A percentile compares a stretch with the other conserved stretches of the same genome.
Evolutionary conservation across 2,113 vertebrate species (phyloP).

Genomic region (Malurus melanocephalus): DNA sequence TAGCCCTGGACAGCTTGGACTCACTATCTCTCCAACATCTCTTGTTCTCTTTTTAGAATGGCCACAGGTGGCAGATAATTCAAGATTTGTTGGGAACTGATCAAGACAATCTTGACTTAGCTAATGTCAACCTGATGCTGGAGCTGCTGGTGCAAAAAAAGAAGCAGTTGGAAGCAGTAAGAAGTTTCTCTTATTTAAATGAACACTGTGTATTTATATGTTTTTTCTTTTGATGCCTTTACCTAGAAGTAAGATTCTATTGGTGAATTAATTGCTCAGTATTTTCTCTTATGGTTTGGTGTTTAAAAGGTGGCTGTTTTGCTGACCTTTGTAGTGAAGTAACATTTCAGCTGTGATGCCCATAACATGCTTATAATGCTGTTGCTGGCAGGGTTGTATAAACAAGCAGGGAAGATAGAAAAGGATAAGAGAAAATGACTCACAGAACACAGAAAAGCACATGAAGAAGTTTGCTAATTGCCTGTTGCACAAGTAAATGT

Average conservation of each 20-base stretch:
- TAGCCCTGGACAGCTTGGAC: background rate
- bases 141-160: constrained; percentile 96
- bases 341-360: background rate
- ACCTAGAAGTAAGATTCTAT: background rate
- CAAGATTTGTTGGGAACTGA: constrained; percentile 92
- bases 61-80: constrained; percentile 94
- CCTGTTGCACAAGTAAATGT: background rate
- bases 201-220: background rate
- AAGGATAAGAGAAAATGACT: background rate
- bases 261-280: background rate
- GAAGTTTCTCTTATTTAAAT: constrained; percentile 32
- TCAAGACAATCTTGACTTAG: constrained; percentile 95
- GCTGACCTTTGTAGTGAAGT: background rate
- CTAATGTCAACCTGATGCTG: constrained; percentile 96
- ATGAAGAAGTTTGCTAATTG: background rate
- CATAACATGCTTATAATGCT: background rate
- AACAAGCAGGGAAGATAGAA: background rate
- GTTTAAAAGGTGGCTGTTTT: background rate
- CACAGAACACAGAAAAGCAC: background rate
- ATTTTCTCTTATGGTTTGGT: background rate
- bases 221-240: background rate
- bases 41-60: constrained; percentile 78
- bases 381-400: background rate
- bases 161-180: constrained; percentile 94
- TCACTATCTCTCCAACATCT: background rate